Evolutionary conservation across 2,113 vertebrate species (phyloP).

Genomic region (Myotis brandtii): DNA sequence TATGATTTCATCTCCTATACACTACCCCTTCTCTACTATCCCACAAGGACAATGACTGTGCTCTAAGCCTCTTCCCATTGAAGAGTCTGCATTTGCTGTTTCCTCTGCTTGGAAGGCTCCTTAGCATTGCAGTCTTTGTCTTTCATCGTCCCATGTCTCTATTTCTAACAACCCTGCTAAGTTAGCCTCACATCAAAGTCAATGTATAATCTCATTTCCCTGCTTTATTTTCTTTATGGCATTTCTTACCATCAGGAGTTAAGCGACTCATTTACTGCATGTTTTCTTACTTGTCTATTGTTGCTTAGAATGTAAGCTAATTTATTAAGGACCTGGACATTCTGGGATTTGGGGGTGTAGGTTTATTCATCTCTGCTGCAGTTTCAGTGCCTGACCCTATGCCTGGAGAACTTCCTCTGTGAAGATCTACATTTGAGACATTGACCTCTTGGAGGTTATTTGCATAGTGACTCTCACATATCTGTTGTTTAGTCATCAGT

Average conservation of each 20-base stretch:
- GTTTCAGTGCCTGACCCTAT: not conserved
- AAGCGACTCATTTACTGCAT: not conserved
- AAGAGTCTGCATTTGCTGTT: not conserved
- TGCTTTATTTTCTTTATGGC: not conserved
- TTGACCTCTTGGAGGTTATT: not conserved
- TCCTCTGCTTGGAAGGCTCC: not conserved
- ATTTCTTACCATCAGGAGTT: not conserved
- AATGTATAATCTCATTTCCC: not conserved
- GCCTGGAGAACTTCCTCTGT: not conserved
- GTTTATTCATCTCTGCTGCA: not conserved
- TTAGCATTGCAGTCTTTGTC: not conserved
- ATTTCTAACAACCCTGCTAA: not conserved
- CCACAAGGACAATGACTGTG: accelerated
- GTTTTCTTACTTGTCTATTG: not conserved
- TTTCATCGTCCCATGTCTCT: not conserved
- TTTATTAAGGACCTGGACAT: not conserved
- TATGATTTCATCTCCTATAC: accelerated
- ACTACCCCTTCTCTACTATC: not conserved
- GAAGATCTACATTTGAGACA: not conserved
- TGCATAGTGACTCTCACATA: not conserved
- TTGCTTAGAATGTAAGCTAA: not conserved
- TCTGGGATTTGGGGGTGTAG: not conserved
- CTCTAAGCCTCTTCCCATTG: accelerated
- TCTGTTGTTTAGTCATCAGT: not conserved
- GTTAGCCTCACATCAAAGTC: not conserved